These are phyloP conservation scores for Hirtodrosophila trivittata DNA, from an alignment of 2,888 invertebrate genomes.

Conservation along the genomic window DNA sequence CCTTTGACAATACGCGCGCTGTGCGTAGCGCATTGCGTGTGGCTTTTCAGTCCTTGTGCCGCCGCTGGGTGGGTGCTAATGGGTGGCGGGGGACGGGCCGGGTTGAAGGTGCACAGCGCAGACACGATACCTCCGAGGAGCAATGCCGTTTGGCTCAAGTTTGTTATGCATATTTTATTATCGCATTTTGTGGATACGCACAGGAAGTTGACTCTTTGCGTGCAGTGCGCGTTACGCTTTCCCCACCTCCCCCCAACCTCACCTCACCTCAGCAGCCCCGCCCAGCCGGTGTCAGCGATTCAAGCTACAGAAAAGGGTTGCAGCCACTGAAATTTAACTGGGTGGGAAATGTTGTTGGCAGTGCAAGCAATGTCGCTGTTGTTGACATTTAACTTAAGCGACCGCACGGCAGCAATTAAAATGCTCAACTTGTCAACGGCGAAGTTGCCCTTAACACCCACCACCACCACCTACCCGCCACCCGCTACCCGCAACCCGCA, in stretches of 20 bases:
- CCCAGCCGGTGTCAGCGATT: not conserved
- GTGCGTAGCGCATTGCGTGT: slow-evolving; percentile 59
- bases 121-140: not conserved
- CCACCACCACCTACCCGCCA: slow-evolving; percentile 2
- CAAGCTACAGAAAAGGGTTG: slow-evolving; percentile 37
- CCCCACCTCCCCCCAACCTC: slow-evolving; percentile 6
- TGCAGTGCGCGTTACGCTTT: slow-evolving; percentile 43
- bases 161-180: slow-evolving; percentile 77
- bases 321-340: slow-evolving; percentile 26
- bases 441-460: slow-evolving; percentile 57
- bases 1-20: slow-evolving; percentile 36
- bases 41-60: slow-evolving; percentile 7
- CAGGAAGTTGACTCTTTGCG: slow-evolving; percentile 76
- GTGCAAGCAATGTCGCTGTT: slow-evolving; percentile 39
- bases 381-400: slow-evolving; percentile 67
- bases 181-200: slow-evolving; percentile 77
- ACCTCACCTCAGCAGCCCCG: not conserved
- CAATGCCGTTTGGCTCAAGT: slow-evolving; percentile 47
- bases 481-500: slow-evolving; percentile 5
- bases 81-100: not conserved
- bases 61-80: slow-evolving; percentile 22
- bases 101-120: not conserved
- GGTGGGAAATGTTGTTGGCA: slow-evolving; percentile 12
- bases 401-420: slow-evolving; percentile 73
- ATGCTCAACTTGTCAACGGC: slow-evolving; percentile 74